These are phyloP conservation scores for Plagiodera versicolora DNA, from an alignment of 2,888 invertebrate species.

Conservation along the genomic window DNA sequence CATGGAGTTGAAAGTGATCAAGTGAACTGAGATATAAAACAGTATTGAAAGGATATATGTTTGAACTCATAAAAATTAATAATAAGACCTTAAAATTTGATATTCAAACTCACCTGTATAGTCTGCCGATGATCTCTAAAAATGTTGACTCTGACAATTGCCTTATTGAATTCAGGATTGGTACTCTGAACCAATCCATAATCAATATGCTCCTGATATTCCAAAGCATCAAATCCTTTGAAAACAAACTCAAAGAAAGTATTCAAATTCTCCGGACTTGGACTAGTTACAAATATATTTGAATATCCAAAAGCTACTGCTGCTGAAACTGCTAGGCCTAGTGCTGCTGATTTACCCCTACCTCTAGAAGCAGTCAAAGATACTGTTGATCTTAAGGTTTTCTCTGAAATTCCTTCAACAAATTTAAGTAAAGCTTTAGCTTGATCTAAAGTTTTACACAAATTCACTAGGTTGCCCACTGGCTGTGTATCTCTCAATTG, in stretches of 20 bases:
- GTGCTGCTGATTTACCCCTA: conserved; percentile 95
- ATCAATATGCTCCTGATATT: conserved; percentile 95
- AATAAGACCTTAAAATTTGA: no score
- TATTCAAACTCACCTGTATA: conserved; percentile 67
- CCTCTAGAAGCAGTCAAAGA: conserved; percentile 96
- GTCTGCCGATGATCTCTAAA: conserved; percentile 90
- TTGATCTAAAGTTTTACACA: conserved; percentile 93
- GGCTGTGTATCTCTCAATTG: conserved; percentile 89
- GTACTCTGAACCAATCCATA: conserved; percentile 93
- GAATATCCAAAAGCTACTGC: conserved; percentile 80
- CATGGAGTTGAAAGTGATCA: no score
- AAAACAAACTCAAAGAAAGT: conserved; percentile 97
- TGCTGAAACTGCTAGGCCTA: conserved; percentile 89
- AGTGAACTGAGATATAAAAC: no score
- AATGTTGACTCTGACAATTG: conserved; percentile 90
- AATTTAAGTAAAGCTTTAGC: conserved; percentile 90
- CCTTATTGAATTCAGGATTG: conserved; percentile 95
- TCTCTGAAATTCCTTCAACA: conserved; percentile 94
- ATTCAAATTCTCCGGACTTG: conserved; percentile 96
- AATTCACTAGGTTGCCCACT: conserved; percentile 82
- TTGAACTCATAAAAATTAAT: no score
- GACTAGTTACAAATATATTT: conserved; percentile 96
- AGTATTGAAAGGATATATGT: no score
- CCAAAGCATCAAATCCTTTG: conserved; percentile 91
- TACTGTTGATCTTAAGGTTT: conserved; percentile 83